Evolutionary conservation across 2,888 invertebrate species (phyloP).

Genomic region (Phytoseiulus persimilis): DNA sequence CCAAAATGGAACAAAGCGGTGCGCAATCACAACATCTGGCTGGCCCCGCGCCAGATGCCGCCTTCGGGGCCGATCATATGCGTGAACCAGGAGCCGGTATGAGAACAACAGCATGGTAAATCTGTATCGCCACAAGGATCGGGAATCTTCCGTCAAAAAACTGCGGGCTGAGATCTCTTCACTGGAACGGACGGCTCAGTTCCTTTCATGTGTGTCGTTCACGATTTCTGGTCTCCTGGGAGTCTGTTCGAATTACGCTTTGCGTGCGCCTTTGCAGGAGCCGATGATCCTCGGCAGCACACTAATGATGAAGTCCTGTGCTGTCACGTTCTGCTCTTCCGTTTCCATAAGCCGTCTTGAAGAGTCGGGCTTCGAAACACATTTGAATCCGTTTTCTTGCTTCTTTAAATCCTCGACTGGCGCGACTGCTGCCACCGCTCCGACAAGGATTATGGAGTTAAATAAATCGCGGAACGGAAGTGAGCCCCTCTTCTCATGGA

Average conservation of each 20-base stretch:
- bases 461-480: slow-evolving; percentile 23
- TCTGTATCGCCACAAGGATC: too few species aligned
- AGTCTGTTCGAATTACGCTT: not conserved
- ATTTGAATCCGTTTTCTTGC: not conserved
- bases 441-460: slow-evolving; percentile 34
- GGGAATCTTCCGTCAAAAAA: too few species aligned
- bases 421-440: not conserved
- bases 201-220: too few species aligned
- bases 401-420: not conserved
- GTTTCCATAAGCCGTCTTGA: not conserved
- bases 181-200: too few species aligned
- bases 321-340: not conserved
- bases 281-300: not conserved
- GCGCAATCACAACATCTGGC: not conserved
- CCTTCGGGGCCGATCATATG: not conserved
- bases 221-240: too few species aligned
- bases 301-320: not conserved
- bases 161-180: too few species aligned
- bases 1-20: not conserved
- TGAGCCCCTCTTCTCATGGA: not conserved
- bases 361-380: not conserved
- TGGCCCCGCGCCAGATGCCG: not conserved
- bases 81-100: too few species aligned
- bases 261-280: not conserved
- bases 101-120: too few species aligned